Conservation (phyloP, 2,797 vertebrate species). For the Dryobates pubescens region DNA sequence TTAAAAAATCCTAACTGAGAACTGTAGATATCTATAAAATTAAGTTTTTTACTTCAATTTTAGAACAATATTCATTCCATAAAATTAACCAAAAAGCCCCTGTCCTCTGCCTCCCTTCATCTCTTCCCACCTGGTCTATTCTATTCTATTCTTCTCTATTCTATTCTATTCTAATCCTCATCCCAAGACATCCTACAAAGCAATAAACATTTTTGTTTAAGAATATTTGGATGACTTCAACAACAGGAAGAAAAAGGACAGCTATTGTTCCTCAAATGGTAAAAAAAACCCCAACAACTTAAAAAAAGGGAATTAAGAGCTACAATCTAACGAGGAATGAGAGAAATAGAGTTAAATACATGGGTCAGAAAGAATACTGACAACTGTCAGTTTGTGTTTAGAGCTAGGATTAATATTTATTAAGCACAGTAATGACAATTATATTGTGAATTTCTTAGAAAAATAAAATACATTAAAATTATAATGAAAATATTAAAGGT, state of each 20-base stretch:
- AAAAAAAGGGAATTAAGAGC: not conserved
- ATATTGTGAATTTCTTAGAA: not conserved
- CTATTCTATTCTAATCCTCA: not conserved
- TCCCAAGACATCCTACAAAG: not conserved
- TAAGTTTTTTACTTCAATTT: not conserved
- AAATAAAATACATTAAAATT: not conserved
- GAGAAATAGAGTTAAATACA: not conserved
- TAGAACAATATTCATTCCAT: not conserved
- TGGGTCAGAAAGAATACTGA: not conserved
- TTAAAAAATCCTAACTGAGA: not conserved
- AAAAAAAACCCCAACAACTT: not conserved
- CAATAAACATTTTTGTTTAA: not conserved
- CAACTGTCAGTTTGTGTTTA: not conserved
- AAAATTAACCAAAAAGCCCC: not conserved
- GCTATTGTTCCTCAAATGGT: not conserved
- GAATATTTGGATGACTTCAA: not conserved
- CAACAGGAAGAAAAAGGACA: not conserved
- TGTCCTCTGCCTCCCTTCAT: fast-evolving
- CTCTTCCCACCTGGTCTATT: too few relatives aligned
- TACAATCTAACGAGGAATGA: not conserved
- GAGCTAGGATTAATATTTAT: not conserved
- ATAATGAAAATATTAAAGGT: not conserved
- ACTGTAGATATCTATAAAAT: not conserved
- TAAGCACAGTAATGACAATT: not conserved
- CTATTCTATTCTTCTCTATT: too few relatives aligned